A percentile compares a stretch with the other conserved stretches of the same genome.
Evolutionary conservation across 2,113 vertebrate genomes (phyloP).

Genomic region (Burhinus oedicnemus): DNA sequence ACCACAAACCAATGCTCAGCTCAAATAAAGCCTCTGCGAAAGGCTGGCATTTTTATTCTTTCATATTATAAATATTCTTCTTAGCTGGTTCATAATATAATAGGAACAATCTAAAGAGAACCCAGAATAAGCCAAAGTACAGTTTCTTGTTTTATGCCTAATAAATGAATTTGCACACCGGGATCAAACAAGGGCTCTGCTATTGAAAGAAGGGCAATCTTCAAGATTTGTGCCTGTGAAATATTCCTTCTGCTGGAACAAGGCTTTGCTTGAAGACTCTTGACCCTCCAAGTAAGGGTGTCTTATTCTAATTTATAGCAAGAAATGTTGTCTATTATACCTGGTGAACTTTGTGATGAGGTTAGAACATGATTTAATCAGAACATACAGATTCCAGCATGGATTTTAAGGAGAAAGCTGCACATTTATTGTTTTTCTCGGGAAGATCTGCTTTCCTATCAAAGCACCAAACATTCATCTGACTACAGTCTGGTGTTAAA

Average conservation of each 20-base stretch:
- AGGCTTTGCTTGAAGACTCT: not conserved
- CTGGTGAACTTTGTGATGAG: not conserved
- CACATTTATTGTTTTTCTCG: not conserved
- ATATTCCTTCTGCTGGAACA: not conserved
- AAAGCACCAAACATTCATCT: not conserved
- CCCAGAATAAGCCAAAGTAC: not conserved
- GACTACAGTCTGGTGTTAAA: not conserved
- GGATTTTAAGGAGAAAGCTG: not conserved
- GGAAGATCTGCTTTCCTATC: not conserved
- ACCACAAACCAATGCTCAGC: not conserved
- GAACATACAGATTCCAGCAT: not conserved
- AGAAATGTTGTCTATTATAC: not conserved
- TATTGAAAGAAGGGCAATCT: not conserved
- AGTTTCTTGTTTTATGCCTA: not conserved
- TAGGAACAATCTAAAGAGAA: not conserved
- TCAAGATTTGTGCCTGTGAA: not conserved
- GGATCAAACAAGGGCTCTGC: not conserved
- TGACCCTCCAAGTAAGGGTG: not conserved
- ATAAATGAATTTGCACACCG: not conserved
- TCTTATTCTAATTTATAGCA: not conserved
- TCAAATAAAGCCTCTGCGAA: not conserved
- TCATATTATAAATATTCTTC: not conserved
- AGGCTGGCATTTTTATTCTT: not conserved
- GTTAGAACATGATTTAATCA: not conserved
- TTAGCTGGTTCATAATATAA: not conserved